Percentiles rank a stretch among this genome's conserved stretches.
These are phyloP conservation scores for Oreochromis spilurus DNA, from an alignment of 2,113 vertebrate species.

Conservation along the genomic window DNA sequence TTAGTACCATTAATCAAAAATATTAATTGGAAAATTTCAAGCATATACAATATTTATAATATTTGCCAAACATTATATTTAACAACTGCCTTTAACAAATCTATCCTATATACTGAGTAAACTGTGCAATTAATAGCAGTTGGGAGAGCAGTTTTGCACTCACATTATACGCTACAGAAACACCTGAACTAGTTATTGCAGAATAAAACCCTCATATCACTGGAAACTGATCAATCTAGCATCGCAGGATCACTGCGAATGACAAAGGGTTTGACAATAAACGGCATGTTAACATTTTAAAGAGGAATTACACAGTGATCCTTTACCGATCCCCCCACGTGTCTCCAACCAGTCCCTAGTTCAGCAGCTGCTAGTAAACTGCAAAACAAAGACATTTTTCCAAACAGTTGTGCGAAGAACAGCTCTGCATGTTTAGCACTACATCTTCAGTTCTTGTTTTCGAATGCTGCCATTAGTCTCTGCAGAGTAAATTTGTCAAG, in stretches of 20 bases:
- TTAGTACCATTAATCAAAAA: constrained; percentile 66
- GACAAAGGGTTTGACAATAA: not conserved
- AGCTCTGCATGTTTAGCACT: not conserved
- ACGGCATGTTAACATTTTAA: not conserved
- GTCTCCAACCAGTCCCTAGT: not conserved
- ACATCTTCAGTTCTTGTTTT: not conserved
- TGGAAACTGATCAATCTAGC: not conserved
- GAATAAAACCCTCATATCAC: constrained; percentile 27
- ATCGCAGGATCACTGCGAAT: not conserved
- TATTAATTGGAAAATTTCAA: constrained; percentile 44
- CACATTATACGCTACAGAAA: constrained; percentile 22
- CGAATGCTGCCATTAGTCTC: not conserved
- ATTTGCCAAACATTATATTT: constrained; percentile 47
- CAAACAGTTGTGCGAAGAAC: not conserved
- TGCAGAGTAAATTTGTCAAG: not conserved
- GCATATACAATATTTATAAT: constrained; percentile 55
- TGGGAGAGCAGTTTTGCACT: constrained; percentile 37
- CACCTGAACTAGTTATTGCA: constrained; percentile 46
- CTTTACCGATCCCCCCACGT: not conserved
- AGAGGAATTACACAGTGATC: constrained; percentile 4
- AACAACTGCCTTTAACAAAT: constrained; percentile 43
- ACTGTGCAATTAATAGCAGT: constrained; percentile 64
- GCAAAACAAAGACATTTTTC: not conserved
- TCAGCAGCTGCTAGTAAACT: not conserved
- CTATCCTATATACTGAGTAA: constrained; percentile 39